Evolutionary conservation across 2,888 invertebrate genomes (phyloP).

Genomic region (Oscheius onirici): DNA sequence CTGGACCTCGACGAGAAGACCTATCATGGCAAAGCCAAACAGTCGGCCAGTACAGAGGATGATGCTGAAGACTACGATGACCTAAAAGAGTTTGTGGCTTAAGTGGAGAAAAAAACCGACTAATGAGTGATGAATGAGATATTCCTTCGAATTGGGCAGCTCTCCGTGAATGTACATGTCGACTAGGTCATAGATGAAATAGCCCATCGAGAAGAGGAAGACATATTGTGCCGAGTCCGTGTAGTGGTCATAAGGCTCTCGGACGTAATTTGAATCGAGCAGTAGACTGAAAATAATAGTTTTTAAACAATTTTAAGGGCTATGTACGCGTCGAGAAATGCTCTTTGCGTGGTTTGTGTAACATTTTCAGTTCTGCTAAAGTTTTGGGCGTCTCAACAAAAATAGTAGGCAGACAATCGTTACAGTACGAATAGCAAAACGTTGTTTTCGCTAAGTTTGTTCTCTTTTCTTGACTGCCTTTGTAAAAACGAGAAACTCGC

Average conservation of each 20-base stretch:
- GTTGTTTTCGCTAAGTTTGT: too few relatives aligned
- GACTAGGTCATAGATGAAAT: slow-evolving; percentile 57
- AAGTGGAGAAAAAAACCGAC: slow-evolving; percentile 27
- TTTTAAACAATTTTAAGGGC: not conserved
- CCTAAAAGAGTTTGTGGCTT: slow-evolving; percentile 30
- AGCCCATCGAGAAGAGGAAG: slow-evolving; percentile 60
- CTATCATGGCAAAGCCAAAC: slow-evolving; percentile 60
- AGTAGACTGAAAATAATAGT: slow-evolving; percentile 43
- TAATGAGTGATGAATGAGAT: slow-evolving; percentile 57
- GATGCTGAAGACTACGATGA: slow-evolving; percentile 54
- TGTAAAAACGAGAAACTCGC: too few relatives aligned
- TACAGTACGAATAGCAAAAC: too few relatives aligned
- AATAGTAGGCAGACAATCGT: too few relatives aligned
- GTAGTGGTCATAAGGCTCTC: slow-evolving; percentile 57
- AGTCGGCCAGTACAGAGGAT: slow-evolving; percentile 50
- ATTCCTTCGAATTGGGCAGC: slow-evolving; percentile 55
- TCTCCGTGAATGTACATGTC: slow-evolving; percentile 61
- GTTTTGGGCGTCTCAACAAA: too few relatives aligned
- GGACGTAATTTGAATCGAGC: slow-evolving; percentile 50
- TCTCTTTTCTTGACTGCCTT: too few relatives aligned
- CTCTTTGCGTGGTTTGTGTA: too few relatives aligned
- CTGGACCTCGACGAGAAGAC: slow-evolving; percentile 57
- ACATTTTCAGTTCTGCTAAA: too few relatives aligned
- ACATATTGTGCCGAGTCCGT: slow-evolving; percentile 53
- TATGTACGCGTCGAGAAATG: too few relatives aligned